A percentile compares a stretch with the other conserved stretches of the same genome.
Evolutionary conservation across 2,113 vertebrate genomes (phyloP).

Genomic region (Cnemophilus loriae): DNA sequence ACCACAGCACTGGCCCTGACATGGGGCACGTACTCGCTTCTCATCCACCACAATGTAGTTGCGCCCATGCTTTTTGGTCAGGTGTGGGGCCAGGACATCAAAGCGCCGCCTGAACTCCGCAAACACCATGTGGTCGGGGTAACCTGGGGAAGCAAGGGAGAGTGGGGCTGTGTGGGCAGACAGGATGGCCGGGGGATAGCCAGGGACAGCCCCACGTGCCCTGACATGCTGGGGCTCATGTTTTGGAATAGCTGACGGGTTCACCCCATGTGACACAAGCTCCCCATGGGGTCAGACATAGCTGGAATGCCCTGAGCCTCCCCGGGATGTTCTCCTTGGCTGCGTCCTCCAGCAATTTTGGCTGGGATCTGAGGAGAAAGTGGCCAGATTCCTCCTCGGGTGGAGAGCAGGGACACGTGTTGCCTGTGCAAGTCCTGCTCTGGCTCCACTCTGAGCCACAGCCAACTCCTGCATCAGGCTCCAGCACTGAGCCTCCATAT

Average conservation of each 20-base stretch:
- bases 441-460: slow-evolving; percentile 57
- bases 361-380: not conserved
- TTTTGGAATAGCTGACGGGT: not conserved
- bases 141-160: slow-evolving; percentile 73
- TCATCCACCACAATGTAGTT: slow-evolving; percentile 94
- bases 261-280: not conserved
- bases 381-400: not conserved
- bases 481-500: slow-evolving; percentile 50
- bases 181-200: fast-evolving
- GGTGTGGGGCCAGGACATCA: slow-evolving; percentile 90
- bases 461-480: slow-evolving; percentile 64
- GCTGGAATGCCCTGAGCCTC: not conserved
- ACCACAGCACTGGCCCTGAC: not conserved
- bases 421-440: slow-evolving; percentile 26
- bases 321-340: not conserved
- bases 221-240: not conserved
- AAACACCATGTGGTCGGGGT: slow-evolving; percentile 96
- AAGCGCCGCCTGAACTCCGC: slow-evolving; percentile 94
- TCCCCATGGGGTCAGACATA: not conserved
- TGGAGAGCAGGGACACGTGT: not conserved
- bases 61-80: slow-evolving; percentile 93
- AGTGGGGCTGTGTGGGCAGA: not conserved
- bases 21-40: slow-evolving; percentile 75
- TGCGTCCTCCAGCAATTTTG: not conserved
- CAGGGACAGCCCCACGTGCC: fast-evolving